Conservation (phyloP, 2,797 vertebrate genomes). For the Rachycentron canadum region DNA sequence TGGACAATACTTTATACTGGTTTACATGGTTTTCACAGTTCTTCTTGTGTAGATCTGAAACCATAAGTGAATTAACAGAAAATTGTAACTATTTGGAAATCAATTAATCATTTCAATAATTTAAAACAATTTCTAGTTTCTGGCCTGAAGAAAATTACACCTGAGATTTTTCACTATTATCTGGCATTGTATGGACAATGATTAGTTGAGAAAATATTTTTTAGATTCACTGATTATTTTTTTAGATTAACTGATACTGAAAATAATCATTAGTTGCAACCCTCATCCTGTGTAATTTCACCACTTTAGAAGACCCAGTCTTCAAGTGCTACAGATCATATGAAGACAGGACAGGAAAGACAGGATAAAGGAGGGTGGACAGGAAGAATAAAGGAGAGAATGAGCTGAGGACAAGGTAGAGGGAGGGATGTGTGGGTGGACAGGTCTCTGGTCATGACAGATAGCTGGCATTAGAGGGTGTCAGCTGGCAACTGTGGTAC, state of each 20-base stretch:
- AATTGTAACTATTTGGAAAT: background rate
- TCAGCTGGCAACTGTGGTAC: conserved; percentile 90
- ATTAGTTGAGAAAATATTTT: background rate
- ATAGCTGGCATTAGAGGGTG: conserved; percentile 91
- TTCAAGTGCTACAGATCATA: background rate
- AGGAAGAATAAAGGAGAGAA: conserved; percentile 39
- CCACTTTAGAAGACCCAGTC: background rate
- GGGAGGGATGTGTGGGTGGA: conserved; percentile 81
- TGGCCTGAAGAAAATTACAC: background rate
- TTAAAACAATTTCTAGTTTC: background rate
- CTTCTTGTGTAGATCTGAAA: background rate
- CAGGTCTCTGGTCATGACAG: conserved; percentile 84
- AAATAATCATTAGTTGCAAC: background rate
- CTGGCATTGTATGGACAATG: background rate
- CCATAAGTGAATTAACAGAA: background rate
- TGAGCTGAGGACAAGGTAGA: conserved; percentile 33
- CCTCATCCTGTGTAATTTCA: conserved; percentile 8
- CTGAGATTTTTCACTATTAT: background rate
- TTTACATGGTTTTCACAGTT: background rate
- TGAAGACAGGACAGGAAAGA: background rate
- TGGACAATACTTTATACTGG: background rate
- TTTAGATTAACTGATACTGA: background rate
- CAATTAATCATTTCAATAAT: background rate
- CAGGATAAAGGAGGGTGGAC: conserved; percentile 25
- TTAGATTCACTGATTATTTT: too few species aligned